Evolutionary conservation across 2,113 vertebrate genomes (phyloP), one percentile per base, ranked within the genome.

Genomic region (Seriola quinqueradiata): DNA sequence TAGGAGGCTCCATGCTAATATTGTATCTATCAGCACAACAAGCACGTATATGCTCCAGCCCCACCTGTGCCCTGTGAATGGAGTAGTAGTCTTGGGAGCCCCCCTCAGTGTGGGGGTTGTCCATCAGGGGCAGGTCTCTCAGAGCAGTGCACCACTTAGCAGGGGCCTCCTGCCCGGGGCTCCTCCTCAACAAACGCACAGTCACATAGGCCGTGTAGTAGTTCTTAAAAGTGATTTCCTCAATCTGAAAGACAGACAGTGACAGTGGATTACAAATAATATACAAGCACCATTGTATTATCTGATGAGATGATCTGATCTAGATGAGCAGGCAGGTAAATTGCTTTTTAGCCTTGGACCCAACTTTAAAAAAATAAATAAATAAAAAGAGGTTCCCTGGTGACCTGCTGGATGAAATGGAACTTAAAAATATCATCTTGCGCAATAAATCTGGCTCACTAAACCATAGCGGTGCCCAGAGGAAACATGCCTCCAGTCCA

Each of bases 191-290:
- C 87, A 97, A 76, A 12, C 97, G 96, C 82, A 98, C 91, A 0
- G 93, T 97, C 91, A 99, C 55, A 58, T 95, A 97, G 2, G 97
- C 98, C 0, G 97, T 97, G 94, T 99, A 99, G 94, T 94, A 97
- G 90, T 99, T 99, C 94, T 95, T 97, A 92, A 99, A 99, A 46
- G 93, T 92, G 85, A 99, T 96, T 57, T 96, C 96, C 83, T 97
- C 93, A 34, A 97, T 88, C 97, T 97, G 91, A 69, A 90, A 61
- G 13, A 63, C 19, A 83, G 0, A 72, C 19, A 34, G n/a, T 1
- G 4, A 73, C 11, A 10, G 3, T 3, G 16, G 11, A 21, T 19
- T 10, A 25, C 8, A 34, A 28, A 38, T 5, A 16, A 40, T 32
- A 12, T 4, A 14, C 21, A 10, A 36, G 7, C 21, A 8, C 23